phyloP scores from a whole-genome alignment of 2,113 vertebrate genomes.

The Elephas maximus region DNA sequence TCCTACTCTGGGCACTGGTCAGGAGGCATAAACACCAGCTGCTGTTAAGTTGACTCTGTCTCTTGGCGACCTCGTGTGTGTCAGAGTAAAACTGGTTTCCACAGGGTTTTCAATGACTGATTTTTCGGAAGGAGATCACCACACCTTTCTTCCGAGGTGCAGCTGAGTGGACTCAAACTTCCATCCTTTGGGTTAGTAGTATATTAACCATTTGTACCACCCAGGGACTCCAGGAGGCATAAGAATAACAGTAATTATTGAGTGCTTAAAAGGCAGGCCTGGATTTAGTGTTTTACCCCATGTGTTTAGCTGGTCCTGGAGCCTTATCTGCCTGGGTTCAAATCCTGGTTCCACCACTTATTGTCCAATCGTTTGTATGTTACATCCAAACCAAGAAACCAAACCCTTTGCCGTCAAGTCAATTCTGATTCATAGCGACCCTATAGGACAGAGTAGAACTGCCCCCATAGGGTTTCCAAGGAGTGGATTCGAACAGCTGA shows the following conservation, averaged over 20 bases:
- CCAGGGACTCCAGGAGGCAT: not conserved
- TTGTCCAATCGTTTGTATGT: fast-evolving
- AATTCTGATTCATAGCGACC: too few species aligned
- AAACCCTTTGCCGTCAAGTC: too few species aligned
- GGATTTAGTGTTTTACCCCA: fast-evolving
- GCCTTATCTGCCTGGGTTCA: not conserved
- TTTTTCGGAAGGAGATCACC: not conserved
- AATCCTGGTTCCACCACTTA: not conserved
- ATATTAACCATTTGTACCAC: not conserved
- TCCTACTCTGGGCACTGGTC: fast-evolving
- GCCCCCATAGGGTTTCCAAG: too few species aligned
- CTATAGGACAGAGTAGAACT: too few species aligned
- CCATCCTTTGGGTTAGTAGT: not conserved
- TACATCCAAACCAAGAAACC: too few species aligned
- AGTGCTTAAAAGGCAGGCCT: not conserved
- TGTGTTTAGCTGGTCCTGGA: not conserved
- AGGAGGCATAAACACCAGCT: not conserved
- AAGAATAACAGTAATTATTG: fast-evolving
- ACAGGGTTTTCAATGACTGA: not conserved
- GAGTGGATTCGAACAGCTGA: too few species aligned
- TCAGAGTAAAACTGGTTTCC: not conserved
- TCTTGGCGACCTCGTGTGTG: not conserved
- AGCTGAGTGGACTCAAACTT: not conserved
- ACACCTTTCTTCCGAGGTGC: not conserved
- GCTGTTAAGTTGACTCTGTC: not conserved